Percentiles rank a stretch among this genome's conserved stretches.
phyloP scores from a whole-genome alignment of 2,113 vertebrate genomes.

The Thunnus maccoyii region DNA sequence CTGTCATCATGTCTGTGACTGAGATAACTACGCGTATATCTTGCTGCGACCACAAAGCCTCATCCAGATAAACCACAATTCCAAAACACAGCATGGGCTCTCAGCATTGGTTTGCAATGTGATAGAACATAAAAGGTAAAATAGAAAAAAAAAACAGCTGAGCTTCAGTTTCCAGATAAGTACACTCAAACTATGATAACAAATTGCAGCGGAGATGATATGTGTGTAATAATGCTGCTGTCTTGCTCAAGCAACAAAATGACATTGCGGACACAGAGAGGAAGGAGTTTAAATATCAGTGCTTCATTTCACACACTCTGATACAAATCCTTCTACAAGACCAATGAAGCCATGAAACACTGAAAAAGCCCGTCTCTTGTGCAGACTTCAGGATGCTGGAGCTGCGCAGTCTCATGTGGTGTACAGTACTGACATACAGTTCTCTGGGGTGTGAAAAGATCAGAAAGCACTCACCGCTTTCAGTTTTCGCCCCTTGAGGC shows the following conservation, averaged over 20 bases:
- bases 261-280: not conserved
- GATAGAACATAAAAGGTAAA: not conserved
- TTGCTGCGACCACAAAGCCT: not conserved
- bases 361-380: not conserved
- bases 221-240: not conserved
- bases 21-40: not conserved
- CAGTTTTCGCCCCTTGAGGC: not conserved
- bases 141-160: not conserved
- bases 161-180: not conserved
- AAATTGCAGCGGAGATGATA: not conserved
- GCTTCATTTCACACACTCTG: not conserved
- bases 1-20: not conserved
- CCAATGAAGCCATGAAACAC: not conserved
- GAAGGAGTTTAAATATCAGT: not conserved
- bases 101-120: not conserved
- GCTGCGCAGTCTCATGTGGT: not conserved
- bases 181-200: not conserved
- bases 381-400: not conserved
- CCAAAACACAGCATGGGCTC: not conserved
- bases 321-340: not conserved
- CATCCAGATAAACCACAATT: not conserved
- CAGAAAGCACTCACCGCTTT: slow-evolving; percentile 40
- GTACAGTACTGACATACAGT: not conserved
- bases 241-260: slow-evolving; percentile 3
- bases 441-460: slow-evolving; percentile 9